A percentile compares a stretch with the other conserved stretches of the same genome.
Conservation (phyloP, 1,140 invertebrate species). For the Lordiphosa mommai region DNA sequence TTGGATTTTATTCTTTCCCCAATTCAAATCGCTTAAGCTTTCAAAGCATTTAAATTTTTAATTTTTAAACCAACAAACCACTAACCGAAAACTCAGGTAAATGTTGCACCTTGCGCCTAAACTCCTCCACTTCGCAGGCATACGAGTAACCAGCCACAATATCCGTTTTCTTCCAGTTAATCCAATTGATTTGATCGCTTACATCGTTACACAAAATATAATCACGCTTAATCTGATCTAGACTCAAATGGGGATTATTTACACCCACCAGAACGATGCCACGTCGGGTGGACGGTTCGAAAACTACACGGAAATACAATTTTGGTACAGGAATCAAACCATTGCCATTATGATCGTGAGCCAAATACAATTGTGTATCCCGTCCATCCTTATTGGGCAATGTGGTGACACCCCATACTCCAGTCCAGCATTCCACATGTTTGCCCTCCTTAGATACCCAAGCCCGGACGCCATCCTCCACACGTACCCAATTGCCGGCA, state of each 20-base stretch:
- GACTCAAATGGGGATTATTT: constrained; percentile 82
- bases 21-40: no score
- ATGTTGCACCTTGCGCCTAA: constrained; percentile 81
- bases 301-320: constrained; percentile 82
- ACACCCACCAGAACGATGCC: constrained; percentile 82
- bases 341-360: constrained; percentile 68
- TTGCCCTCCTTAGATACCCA: constrained; percentile 62
- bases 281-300: constrained; percentile 78
- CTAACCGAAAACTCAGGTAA: constrained; percentile 60
- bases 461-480: constrained; percentile 77
- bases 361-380: constrained; percentile 80
- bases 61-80: constrained; percentile 40
- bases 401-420: constrained; percentile 81
- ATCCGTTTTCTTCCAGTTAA: constrained; percentile 80
- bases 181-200: constrained; percentile 80
- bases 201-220: constrained; percentile 81
- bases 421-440: constrained; percentile 82
- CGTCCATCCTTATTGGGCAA: constrained; percentile 79
- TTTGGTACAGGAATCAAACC: constrained; percentile 81
- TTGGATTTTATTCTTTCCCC: no score
- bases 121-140: constrained; percentile 83
- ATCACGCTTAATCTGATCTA: constrained; percentile 66
- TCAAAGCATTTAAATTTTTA: not conserved
- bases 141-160: constrained; percentile 83
- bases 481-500: constrained; percentile 82